Conservation (phyloP, 2,113 vertebrate species). For the Nycticebus coucang region DNA sequence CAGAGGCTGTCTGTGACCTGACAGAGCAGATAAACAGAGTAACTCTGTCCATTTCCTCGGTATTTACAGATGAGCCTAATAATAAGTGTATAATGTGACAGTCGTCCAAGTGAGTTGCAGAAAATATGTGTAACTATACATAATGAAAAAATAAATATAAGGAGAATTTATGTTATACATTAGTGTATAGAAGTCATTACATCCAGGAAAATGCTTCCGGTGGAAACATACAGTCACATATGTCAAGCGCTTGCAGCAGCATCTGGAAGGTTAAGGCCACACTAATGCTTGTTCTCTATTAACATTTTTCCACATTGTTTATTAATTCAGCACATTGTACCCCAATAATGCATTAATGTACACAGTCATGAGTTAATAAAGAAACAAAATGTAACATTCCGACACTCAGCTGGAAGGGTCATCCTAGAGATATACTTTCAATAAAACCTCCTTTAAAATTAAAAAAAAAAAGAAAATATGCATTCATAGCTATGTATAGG, state of each 20-base stretch:
- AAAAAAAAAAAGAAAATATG: too few relatives aligned
- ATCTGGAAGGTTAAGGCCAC: background rate
- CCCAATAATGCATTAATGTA: too few relatives aligned
- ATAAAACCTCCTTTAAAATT: too few relatives aligned
- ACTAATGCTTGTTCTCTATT: background rate
- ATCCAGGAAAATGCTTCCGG: background rate
- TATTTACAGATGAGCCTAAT: slow-evolving; percentile 3
- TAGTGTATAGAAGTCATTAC: rapidly evolving
- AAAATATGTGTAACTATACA: background rate
- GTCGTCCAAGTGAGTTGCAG: background rate
- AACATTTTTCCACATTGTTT: too few relatives aligned
- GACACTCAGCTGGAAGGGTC: too few relatives aligned
- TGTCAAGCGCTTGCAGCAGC: background rate
- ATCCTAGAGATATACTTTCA: too few relatives aligned
- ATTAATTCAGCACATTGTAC: too few relatives aligned
- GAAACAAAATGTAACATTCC: too few relatives aligned
- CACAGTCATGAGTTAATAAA: too few relatives aligned
- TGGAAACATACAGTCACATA: background rate
- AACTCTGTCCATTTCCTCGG: background rate
- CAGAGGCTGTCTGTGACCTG: slow-evolving; percentile 50
- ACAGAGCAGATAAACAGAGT: background rate
- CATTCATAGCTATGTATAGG: background rate
- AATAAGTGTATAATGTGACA: background rate
- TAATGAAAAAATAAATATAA: background rate
- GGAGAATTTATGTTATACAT: background rate